Evolutionary conservation across 1,140 invertebrate species (phyloP).

Genomic region (Andrena cerasifolii): DNA sequence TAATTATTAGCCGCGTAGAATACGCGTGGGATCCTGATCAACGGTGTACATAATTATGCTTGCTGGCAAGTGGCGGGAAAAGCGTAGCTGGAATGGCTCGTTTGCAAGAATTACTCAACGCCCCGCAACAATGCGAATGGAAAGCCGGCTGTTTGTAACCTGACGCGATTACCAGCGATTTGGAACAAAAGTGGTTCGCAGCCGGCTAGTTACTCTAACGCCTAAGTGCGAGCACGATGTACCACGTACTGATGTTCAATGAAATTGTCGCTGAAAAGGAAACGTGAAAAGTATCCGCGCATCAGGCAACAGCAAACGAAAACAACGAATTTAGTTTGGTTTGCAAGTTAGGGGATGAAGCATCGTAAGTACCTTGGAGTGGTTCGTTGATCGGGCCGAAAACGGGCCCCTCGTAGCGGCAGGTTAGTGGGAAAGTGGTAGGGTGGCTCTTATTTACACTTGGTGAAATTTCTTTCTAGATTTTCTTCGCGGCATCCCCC

Average conservation of each 20-base stretch:
- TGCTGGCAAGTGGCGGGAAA: constrained; percentile 37
- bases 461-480: no score
- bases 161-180: not conserved
- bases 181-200: not conserved
- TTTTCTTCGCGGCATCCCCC: no score
- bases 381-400: no score
- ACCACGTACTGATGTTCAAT: no score
- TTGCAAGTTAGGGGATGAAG: not conserved
- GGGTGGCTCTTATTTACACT: no score
- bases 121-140: constrained; percentile 28
- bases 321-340: not conserved
- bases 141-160: not conserved
- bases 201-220: not conserved
- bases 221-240: no score
- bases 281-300: no score
- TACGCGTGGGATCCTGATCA: constrained; percentile 53
- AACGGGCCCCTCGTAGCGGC: not conserved
- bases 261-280: no score
- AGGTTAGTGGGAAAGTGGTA: constrained; percentile 35
- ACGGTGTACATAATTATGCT: constrained; percentile 57
- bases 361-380: not conserved
- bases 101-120: constrained; percentile 50
- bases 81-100: constrained; percentile 45
- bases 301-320: not conserved
- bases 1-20: constrained; percentile 49